Percentiles rank a stretch among this genome's conserved stretches.
Evolutionary conservation across 2,888 invertebrate species (phyloP).

Genomic region (Adelognathus sp.): DNA sequence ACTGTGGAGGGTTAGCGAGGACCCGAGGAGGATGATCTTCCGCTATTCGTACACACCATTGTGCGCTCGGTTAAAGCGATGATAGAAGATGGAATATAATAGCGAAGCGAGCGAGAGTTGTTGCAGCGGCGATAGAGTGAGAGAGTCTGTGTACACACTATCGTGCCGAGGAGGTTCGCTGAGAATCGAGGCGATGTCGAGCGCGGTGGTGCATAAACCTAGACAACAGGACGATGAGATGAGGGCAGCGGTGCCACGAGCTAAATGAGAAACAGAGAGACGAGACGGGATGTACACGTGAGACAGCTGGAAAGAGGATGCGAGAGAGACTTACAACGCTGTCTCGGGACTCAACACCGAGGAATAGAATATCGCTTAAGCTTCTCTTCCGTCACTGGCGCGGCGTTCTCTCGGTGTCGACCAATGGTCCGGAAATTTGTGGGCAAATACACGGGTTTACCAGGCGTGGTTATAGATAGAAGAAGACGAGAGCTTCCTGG

Average conservation of each 20-base stretch:
- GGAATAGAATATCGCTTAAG: conserved; percentile 76
- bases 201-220: conserved; percentile 54
- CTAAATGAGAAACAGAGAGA: conserved; percentile 46
- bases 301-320: conserved; percentile 38
- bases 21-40: conserved; percentile 39
- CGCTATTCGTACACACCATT: conserved; percentile 23
- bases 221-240: conserved; percentile 37
- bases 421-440: conserved; percentile 73
- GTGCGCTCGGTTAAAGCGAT: background rate
- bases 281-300: conserved; percentile 22
- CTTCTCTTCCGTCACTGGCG: conserved; percentile 52
- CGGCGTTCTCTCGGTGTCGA: conserved; percentile 58
- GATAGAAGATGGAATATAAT: conserved; percentile 19
- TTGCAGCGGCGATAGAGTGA: conserved; percentile 14
- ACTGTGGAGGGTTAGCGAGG: background rate
- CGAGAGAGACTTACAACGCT: conserved; percentile 8
- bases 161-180: conserved; percentile 43
- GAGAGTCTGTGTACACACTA: conserved; percentile 20
- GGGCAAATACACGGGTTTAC: background rate
- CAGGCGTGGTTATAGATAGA: background rate
- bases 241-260: conserved; percentile 3
- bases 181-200: conserved; percentile 55
- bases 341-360: conserved; percentile 40
- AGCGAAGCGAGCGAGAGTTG: conserved; percentile 26
- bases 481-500: background rate